Base-by-base conservation (phyloP, 2,888 invertebrate species). In the Panopea generosa region DNA sequence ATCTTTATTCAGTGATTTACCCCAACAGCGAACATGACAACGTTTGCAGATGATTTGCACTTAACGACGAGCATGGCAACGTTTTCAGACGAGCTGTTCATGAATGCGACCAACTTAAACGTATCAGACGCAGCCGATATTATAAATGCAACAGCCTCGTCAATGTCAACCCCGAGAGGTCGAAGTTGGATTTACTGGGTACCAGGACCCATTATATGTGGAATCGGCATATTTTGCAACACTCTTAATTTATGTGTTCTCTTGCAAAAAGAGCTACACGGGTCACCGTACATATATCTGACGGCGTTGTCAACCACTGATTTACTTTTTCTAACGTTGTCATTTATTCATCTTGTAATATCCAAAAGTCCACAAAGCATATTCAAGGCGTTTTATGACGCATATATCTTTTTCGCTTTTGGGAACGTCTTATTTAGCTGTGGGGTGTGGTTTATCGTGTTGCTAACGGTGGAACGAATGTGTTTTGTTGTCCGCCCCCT, bases 251-350 rank as follows among this genome's bases (percentile, higher is more conserved):
- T 91, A 43, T 66, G 86, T 47, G 89, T 91, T n/a, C 84, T 91
- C n/a, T 82, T 87, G 6, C 83, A 88, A 14, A 77, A 81, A 4
- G 74, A 82, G 11, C 84, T 91, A 40, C 86, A 81, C 38, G 87
- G 88, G 53, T 90, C 91, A 0, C 90, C 91, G 0, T 91, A 91
- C 77, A 86, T 87, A 7, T 90, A 90, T 78, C 77, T 91, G 14
- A 85, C 84, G 22, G 89, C 87, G 3, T 79, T 91, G 69, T 88
- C 91, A 0, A 70, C 84, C 1, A 83, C 90, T 0, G 90, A 91
- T 69, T 59, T 90, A 9, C 57, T 77, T 0, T 85, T 88, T 14
- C 77, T 91, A 11, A 38, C 82, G 0, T 60, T 90, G 14, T 85
- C 87, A 1, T 82, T 90, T 22, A 62, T 85, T 14, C 83, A 70